These are phyloP conservation scores for Crocidura indochinensis DNA, from an alignment of 2,797 vertebrate genomes.

Conservation along the genomic window DNA sequence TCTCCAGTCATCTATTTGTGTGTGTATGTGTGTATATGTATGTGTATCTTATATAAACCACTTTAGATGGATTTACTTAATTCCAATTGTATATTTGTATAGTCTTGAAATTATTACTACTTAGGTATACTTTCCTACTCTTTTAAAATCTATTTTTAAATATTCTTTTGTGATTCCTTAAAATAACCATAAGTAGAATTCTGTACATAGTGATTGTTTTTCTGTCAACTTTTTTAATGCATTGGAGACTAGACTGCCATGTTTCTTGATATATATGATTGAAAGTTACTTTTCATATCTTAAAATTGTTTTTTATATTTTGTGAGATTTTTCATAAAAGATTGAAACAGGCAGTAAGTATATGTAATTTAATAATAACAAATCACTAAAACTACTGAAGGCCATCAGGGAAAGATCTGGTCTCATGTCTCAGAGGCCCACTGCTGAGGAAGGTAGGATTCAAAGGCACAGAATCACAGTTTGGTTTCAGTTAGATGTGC, in stretches of 20 bases:
- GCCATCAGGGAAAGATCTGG: not conserved
- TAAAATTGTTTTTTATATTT: not conserved
- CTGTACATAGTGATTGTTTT: not conserved
- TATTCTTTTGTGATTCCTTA: constrained; percentile 19
- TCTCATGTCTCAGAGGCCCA: not conserved
- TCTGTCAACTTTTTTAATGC: not conserved
- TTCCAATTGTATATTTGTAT: not conserved
- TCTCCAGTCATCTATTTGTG: not conserved
- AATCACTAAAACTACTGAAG: not conserved
- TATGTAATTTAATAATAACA: not conserved
- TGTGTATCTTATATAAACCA: not conserved
- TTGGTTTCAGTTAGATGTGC: not conserved
- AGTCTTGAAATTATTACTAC: constrained; percentile 7
- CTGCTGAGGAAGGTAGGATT: not conserved
- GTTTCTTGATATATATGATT: not conserved
- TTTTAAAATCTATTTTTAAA: constrained; percentile 32
- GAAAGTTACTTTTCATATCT: not conserved
- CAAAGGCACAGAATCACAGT: not conserved
- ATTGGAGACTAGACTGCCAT: not conserved
- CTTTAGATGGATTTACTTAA: not conserved
- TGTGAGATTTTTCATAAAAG: not conserved
- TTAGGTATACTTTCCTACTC: not conserved
- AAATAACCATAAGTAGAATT: not conserved
- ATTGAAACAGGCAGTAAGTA: not conserved
- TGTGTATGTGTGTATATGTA: no score